phyloP scores from a whole-genome alignment of 2,113 vertebrate genomes.

The Plecotus auritus region DNA sequence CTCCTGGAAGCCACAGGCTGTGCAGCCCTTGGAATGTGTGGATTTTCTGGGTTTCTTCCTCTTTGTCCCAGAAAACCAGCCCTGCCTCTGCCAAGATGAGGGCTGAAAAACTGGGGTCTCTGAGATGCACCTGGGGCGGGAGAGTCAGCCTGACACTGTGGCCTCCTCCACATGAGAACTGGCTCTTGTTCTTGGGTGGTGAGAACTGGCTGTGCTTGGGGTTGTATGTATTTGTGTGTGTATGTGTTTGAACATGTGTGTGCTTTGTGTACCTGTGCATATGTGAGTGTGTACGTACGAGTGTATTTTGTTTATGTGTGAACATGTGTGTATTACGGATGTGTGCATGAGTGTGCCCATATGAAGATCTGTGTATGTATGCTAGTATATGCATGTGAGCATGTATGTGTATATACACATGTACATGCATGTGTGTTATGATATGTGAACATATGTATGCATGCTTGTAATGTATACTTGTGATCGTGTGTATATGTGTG shows the following conservation, averaged over 20 bases:
- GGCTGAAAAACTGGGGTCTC: not conserved
- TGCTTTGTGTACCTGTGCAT: not conserved
- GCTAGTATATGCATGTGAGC: not conserved
- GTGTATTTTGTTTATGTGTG: too few relatives aligned
- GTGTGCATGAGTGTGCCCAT: too few relatives aligned
- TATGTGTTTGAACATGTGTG: not conserved
- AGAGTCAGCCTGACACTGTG: accelerated
- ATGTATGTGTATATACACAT: accelerated
- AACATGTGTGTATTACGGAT: too few relatives aligned
- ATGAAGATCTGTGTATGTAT: too few relatives aligned
- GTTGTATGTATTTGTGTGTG: not conserved
- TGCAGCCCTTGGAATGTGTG: not conserved
- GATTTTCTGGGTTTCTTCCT: not conserved
- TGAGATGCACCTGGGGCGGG: too few relatives aligned
- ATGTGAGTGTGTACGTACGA: accelerated
- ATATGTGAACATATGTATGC: not conserved
- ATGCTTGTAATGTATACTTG: not conserved
- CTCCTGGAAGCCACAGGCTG: not conserved
- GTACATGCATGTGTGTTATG: accelerated
- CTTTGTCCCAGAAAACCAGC: not conserved
- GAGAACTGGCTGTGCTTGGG: not conserved
- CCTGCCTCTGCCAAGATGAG: not conserved
- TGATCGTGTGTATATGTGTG: not conserved
- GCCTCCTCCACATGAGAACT: not conserved
- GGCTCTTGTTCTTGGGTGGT: not conserved